phyloP scores from a whole-genome alignment of 2,888 invertebrate species.

The Drosophila mercatorum region DNA sequence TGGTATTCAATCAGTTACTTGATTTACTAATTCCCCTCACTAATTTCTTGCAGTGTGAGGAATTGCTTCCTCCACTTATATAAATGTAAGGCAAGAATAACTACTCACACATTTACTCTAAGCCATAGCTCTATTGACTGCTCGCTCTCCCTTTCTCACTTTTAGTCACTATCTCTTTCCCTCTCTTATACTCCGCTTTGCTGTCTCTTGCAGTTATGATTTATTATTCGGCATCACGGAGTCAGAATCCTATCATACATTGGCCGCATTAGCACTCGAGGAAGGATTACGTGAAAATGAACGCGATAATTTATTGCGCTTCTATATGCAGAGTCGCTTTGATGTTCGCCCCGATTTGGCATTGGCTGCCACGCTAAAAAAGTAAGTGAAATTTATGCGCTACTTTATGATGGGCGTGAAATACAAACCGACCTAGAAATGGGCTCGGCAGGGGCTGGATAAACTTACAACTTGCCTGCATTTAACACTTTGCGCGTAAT shows the following conservation, averaged over 20 bases:
- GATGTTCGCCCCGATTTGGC: conserved; percentile 90
- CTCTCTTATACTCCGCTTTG: conserved; percentile 23
- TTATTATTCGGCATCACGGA: conserved; percentile 94
- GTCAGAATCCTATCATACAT: conserved; percentile 91
- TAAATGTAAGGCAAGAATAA: conserved; percentile 26
- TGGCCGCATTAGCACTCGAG: conserved; percentile 88
- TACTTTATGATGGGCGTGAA: conserved; percentile 57
- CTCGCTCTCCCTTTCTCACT: not conserved
- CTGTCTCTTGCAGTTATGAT: conserved; percentile 88
- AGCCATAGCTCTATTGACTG: conserved; percentile 23
- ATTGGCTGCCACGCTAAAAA: conserved; percentile 87
- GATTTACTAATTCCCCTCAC: not conserved
- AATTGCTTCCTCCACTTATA: conserved; percentile 25
- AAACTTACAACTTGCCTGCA: conserved; percentile 59
- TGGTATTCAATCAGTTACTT: too few relatives aligned
- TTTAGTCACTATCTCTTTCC: not conserved
- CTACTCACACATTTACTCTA: conserved; percentile 27
- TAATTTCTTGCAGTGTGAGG: conserved; percentile 34
- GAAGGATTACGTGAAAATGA: conserved; percentile 91
- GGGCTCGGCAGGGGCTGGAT: not conserved
- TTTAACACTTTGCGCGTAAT: conserved; percentile 56
- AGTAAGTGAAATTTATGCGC: conserved; percentile 85
- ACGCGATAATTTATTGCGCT: conserved; percentile 90
- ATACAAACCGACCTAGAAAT: conserved; percentile 11
- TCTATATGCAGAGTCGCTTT: conserved; percentile 91